These are phyloP conservation scores for Ramphastos sulfuratus DNA, from an alignment of 2,113 vertebrate species.

Conservation along the genomic window DNA sequence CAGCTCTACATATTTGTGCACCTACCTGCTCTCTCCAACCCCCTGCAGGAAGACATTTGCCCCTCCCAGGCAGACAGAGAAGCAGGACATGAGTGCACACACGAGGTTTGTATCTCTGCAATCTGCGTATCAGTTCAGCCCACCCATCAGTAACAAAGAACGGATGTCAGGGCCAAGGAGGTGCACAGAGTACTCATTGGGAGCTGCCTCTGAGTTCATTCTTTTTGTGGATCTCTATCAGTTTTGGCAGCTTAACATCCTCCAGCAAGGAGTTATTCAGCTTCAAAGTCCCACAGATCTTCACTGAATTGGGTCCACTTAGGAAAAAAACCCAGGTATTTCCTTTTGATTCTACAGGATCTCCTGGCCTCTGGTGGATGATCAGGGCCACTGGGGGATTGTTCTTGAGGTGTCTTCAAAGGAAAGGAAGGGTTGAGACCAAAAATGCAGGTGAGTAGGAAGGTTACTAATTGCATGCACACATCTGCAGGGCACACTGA, in stretches of 20 bases:
- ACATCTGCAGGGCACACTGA: background rate
- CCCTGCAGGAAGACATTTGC: rapidly evolving
- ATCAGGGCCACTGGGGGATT: background rate
- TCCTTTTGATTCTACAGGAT: background rate
- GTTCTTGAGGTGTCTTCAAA: background rate
- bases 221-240: background rate
- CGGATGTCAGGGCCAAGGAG: background rate
- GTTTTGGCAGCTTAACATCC: background rate
- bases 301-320: background rate
- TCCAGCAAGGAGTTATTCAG: background rate
- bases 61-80: background rate
- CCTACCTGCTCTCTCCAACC: background rate
- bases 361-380: background rate
- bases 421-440: background rate
- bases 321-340: background rate
- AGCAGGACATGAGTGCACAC: rapidly evolving
- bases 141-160: background rate
- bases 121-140: background rate
- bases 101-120: background rate
- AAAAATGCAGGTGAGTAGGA: background rate
- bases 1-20: rapidly evolving
- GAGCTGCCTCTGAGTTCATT: background rate
- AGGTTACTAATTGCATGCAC: background rate
- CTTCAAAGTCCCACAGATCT: background rate
- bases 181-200: rapidly evolving